phyloP scores from a whole-genome alignment of 1,140 invertebrate genomes.

The Anoplophora glabripennis region DNA sequence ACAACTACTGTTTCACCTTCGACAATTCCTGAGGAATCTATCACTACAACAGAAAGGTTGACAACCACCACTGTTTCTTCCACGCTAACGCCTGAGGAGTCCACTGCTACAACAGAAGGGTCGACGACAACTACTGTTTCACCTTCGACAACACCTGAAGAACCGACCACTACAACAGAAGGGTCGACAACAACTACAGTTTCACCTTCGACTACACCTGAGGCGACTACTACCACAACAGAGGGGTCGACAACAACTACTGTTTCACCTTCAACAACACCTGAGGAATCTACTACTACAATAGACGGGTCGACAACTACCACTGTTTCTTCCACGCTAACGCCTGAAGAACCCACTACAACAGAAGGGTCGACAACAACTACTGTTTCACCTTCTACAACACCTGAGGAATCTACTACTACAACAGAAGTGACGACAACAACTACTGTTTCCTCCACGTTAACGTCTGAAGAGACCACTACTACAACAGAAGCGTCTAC shows the following conservation, averaged over 20 bases:
- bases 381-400: background rate
- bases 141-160: too few relatives aligned
- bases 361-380: slow-evolving; percentile 4
- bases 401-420: background rate
- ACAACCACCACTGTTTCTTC: background rate
- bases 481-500: background rate
- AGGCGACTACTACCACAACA: too few relatives aligned
- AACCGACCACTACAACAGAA: slow-evolving; percentile 2
- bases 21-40: background rate
- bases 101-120: background rate
- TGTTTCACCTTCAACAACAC: too few relatives aligned
- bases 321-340: background rate
- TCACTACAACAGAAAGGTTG: background rate
- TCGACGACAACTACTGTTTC: background rate
- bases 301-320: too few relatives aligned
- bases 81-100: background rate
- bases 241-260: too few relatives aligned
- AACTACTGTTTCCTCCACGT: background rate
- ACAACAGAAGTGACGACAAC: background rate
- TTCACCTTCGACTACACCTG: too few relatives aligned
- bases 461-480: background rate
- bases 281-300: too few relatives aligned
- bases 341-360: background rate
- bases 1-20: background rate
- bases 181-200: background rate